These are phyloP conservation scores for Muntiacus muntjak DNA, from an alignment of 2,113 vertebrate species.

Conservation along the genomic window DNA sequence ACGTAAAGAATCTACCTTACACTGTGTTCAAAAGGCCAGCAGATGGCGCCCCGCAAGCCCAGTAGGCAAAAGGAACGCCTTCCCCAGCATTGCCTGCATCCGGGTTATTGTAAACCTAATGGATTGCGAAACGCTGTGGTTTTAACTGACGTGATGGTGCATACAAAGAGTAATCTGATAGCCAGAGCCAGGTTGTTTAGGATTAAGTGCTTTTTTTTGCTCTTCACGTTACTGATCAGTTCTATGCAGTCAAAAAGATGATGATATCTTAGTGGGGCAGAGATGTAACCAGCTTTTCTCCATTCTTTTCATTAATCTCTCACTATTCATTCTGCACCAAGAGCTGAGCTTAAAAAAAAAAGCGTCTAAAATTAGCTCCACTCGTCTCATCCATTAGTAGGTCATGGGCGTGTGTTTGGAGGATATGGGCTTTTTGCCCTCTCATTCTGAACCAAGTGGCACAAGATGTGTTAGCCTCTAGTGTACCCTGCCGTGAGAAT, in stretches of 20 bases:
- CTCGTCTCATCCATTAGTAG: background rate
- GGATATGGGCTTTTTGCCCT: background rate
- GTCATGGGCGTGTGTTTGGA: background rate
- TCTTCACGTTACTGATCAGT: background rate
- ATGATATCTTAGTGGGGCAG: background rate
- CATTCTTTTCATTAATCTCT: background rate
- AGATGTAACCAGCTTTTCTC: background rate
- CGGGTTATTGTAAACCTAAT: background rate
- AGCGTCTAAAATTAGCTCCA: background rate
- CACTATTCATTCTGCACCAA: background rate
- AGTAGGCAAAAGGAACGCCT: background rate
- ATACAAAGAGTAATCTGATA: background rate
- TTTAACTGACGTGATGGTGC: background rate
- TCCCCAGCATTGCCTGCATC: background rate
- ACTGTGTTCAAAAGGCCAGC: conserved; percentile 25
- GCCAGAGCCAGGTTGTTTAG: background rate
- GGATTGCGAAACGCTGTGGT: background rate
- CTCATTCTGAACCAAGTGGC: background rate
- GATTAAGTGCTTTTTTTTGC: background rate
- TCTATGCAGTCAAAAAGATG: background rate
- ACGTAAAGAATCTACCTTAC: background rate
- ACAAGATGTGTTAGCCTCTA: background rate
- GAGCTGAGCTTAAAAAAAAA: background rate
- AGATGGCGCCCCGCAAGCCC: conserved; percentile 43
- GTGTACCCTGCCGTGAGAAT: background rate